phyloP scores from a whole-genome alignment of 2,797 vertebrate species.

The Mormyrus hasselquistii region DNA sequence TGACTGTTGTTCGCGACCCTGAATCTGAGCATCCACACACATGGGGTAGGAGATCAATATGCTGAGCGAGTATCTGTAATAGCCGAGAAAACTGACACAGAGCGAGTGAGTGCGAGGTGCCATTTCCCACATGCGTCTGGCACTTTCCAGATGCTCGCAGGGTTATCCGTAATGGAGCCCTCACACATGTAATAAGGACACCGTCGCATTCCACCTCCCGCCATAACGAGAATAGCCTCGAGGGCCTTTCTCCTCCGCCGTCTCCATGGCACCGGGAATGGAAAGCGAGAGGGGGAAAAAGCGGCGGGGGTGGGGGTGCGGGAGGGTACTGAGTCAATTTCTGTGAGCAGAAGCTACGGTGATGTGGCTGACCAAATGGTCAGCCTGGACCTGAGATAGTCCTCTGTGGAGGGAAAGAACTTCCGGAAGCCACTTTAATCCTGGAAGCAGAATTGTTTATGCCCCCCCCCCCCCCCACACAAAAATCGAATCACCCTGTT shows the following conservation, averaged over 20 bases:
- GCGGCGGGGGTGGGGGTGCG: background rate
- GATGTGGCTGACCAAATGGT: background rate
- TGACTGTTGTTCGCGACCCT: background rate
- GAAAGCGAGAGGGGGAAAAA: background rate
- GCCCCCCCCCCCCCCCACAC: background rate
- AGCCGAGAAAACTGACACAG: background rate
- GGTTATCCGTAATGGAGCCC: conserved; percentile 11
- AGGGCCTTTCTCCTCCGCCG: background rate
- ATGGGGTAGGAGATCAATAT: conserved; percentile 2
- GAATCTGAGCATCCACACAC: background rate
- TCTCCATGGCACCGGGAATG: background rate
- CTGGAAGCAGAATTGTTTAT: background rate
- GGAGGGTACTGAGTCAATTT: background rate
- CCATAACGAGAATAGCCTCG: conserved; percentile 4
- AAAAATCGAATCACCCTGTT: background rate
- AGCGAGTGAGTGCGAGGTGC: background rate
- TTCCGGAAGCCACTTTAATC: background rate
- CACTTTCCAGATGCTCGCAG: background rate
- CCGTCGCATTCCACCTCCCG: background rate
- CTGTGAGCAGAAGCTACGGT: background rate
- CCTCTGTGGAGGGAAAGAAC: background rate
- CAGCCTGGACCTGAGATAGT: background rate
- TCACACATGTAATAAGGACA: conserved; percentile 21
- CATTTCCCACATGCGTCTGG: background rate
- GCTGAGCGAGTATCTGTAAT: background rate